Evolutionary conservation across 2,113 vertebrate species (phyloP).

Genomic region (Erythrocercus mccallii): DNA sequence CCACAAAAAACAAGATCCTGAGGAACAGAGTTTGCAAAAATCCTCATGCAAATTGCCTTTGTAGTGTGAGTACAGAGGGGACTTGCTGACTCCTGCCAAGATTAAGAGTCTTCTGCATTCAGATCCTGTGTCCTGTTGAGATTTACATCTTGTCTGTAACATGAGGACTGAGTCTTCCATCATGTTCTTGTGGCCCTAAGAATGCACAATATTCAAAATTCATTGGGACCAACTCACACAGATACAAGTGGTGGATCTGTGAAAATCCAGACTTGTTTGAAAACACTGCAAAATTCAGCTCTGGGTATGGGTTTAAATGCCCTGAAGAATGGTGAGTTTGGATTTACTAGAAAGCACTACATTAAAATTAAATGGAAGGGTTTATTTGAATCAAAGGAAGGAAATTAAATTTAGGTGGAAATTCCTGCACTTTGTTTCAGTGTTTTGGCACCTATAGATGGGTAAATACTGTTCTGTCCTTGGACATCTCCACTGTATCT

Average conservation of each 20-base stretch:
- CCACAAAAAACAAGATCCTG: background rate
- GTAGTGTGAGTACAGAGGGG: background rate
- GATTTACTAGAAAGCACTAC: background rate
- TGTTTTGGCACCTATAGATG: background rate
- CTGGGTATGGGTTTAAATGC: background rate
- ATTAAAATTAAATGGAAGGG: background rate
- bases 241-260: accelerated
- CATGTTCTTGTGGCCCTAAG: background rate
- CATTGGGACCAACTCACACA: background rate
- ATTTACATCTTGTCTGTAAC: background rate
- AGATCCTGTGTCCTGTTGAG: background rate
- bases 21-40: background rate
- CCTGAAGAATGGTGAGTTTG: background rate
- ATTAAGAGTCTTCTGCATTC: background rate
- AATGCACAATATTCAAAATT: background rate
- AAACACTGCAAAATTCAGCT: background rate
- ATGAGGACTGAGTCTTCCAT: background rate
- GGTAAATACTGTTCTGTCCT: background rate
- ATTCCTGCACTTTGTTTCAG: background rate
- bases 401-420: constrained; percentile 22
- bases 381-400: constrained; percentile 17
- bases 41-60: background rate
- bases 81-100: constrained; percentile 1
- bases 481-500: background rate
- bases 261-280: no score